A percentile compares a stretch with the other conserved stretches of the same genome.
phyloP scores from a whole-genome alignment of 2,888 invertebrate genomes.

The Eudasyphora cyanicolor region DNA sequence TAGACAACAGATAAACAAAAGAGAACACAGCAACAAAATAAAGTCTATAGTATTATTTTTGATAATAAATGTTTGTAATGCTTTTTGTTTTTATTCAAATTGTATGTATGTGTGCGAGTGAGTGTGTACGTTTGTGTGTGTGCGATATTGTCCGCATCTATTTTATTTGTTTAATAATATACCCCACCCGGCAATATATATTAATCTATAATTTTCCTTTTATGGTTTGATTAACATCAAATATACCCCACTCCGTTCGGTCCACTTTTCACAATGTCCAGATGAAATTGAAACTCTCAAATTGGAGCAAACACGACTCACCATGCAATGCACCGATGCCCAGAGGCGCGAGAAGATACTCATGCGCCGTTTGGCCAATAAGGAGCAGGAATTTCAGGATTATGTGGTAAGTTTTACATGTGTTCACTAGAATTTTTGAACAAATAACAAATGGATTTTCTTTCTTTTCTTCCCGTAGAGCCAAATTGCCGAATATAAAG shows the following conservation, averaged over 20 bases:
- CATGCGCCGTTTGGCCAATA: slow-evolving; percentile 93
- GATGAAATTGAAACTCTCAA: slow-evolving; percentile 79
- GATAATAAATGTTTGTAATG: slow-evolving; percentile 52
- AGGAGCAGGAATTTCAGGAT: slow-evolving; percentile 98
- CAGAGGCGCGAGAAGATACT: slow-evolving; percentile 95
- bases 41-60: slow-evolving; percentile 31
- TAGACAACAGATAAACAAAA: slow-evolving; percentile 27
- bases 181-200: background rate
- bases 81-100: slow-evolving; percentile 41
- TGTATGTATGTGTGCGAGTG: slow-evolving; percentile 38
- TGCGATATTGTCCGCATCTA: background rate
- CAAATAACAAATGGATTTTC: background rate
- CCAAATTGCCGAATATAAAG: slow-evolving; percentile 96
- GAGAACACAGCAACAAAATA: slow-evolving; percentile 39
- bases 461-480: slow-evolving; percentile 82
- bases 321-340: slow-evolving; percentile 91
- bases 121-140: slow-evolving; percentile 45
- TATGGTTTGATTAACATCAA: too few relatives aligned
- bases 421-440: background rate
- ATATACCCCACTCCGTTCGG: too few relatives aligned
- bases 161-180: background rate
- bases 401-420: slow-evolving; percentile 89
- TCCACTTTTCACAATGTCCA: slow-evolving; percentile 63
- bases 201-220: slow-evolving; percentile 27
- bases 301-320: slow-evolving; percentile 89